Evolutionary conservation across 2,888 invertebrate genomes (phyloP).

Genomic region (Agrilus biguttatus): DNA sequence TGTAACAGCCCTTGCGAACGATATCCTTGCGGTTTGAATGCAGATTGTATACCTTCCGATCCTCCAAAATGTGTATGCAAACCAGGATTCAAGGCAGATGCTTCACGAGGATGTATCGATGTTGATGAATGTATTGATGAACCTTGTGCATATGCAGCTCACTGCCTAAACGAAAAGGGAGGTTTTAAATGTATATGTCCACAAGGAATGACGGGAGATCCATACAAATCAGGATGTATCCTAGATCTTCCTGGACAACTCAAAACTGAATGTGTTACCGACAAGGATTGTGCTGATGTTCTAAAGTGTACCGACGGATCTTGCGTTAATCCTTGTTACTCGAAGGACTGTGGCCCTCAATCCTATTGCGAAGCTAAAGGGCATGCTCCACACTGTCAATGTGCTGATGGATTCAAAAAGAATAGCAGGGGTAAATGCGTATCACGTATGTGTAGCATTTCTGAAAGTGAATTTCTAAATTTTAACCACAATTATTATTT

Average conservation of each 20-base stretch:
- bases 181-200: conserved; percentile 78
- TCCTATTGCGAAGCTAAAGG: conserved; percentile 79
- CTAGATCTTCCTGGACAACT: conserved; percentile 37
- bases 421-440: conserved; percentile 69
- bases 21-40: conserved; percentile 78
- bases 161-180: conserved; percentile 75
- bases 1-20: conserved; percentile 89
- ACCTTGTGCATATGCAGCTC: conserved; percentile 79
- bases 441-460: conserved; percentile 45
- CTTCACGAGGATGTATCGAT: conserved; percentile 69
- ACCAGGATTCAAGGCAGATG: conserved; percentile 75
- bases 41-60: conserved; percentile 78
- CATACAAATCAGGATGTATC: conserved; percentile 69
- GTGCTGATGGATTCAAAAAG: conserved; percentile 68
- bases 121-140: conserved; percentile 74
- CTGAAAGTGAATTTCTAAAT: conserved; percentile 1
- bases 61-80: conserved; percentile 83
- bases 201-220: conserved; percentile 67
- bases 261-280: conserved; percentile 52
- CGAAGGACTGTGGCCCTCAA: conserved; percentile 65
- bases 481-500: conserved; percentile 6
- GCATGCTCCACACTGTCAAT: conserved; percentile 80
- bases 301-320: conserved; percentile 64
- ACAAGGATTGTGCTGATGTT: conserved; percentile 68
- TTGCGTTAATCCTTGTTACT: conserved; percentile 69